A percentile compares a stretch with the other conserved stretches of the same genome.
Conservation (phyloP, 2,888 invertebrate genomes). For the Slavum lentiscoides region DNA sequence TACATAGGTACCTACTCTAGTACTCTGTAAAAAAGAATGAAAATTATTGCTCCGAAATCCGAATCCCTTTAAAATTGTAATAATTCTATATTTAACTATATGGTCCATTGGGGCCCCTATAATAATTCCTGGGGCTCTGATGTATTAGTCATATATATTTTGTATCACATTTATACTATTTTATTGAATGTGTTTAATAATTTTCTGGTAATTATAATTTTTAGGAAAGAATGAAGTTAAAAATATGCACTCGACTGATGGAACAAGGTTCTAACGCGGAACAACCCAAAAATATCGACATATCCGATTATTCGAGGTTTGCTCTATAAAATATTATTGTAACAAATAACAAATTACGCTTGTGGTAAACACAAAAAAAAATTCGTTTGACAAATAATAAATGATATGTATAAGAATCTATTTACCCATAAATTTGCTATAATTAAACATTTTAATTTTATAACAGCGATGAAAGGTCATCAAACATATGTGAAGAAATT, state of each 20-base stretch:
- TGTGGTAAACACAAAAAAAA: neutral
- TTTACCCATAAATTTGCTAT: neutral
- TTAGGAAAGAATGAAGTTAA: conserved; percentile 74
- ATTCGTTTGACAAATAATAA: neutral
- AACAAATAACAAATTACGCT: neutral
- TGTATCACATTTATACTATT: too few species aligned
- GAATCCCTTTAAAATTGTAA: too few species aligned
- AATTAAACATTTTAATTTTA: neutral
- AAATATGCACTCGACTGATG: conserved; percentile 77
- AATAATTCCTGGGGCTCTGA: too few species aligned
- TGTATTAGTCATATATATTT: too few species aligned
- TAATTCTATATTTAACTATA: too few species aligned
- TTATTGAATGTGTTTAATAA: neutral
- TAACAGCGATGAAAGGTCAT: conserved; percentile 38
- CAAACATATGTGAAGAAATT: conserved; percentile 36
- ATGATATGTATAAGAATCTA: conserved; percentile 53
- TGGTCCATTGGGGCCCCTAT: too few species aligned
- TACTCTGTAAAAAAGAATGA: too few species aligned
- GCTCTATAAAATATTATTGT: neutral
- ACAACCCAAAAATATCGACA: conserved; percentile 81
- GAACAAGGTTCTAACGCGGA: conserved; percentile 87
- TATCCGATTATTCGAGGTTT: conserved; percentile 87
- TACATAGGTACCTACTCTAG: too few species aligned
- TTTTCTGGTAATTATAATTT: neutral
- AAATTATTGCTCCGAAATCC: too few species aligned